phyloP scores from a whole-genome alignment of 2,797 vertebrate genomes.

The Eremophila alpestris region DNA sequence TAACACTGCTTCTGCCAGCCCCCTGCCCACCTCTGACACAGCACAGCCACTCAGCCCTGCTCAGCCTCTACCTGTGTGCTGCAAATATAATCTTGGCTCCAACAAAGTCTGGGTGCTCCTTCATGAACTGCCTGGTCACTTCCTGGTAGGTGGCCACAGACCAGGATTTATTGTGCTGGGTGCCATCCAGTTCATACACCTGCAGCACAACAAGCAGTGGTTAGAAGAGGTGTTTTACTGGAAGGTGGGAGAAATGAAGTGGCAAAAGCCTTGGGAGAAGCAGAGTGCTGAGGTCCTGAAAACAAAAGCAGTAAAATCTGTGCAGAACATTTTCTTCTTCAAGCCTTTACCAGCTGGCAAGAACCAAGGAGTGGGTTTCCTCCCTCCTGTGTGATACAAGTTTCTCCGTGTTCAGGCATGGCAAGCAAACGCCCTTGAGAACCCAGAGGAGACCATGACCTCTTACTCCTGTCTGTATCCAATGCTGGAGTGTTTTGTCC shows the following conservation, averaged over 20 bases:
- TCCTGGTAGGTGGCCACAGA: constrained; percentile 80
- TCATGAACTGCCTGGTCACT: constrained; percentile 75
- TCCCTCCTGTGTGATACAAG: background rate
- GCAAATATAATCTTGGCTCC: constrained; percentile 85
- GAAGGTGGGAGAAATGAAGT: background rate
- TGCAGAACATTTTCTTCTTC: background rate
- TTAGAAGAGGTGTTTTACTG: background rate
- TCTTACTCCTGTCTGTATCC: background rate
- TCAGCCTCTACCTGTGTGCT: constrained; percentile 77
- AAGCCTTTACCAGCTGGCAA: background rate
- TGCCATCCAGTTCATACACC: constrained; percentile 90
- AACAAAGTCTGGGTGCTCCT: constrained; percentile 84
- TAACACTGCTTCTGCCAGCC: background rate
- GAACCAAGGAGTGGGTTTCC: background rate
- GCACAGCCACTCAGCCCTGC: fast-evolving
- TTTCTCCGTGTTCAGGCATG: background rate
- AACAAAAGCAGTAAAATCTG: background rate
- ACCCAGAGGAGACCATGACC: background rate
- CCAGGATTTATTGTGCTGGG: constrained; percentile 76
- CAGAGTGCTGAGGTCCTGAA: background rate
- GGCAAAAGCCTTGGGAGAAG: background rate
- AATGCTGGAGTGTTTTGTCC: background rate
- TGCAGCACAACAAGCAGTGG: constrained; percentile 29
- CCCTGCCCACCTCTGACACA: fast-evolving
- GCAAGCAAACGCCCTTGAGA: background rate